Percentiles rank a stretch among this genome's conserved stretches.
These are phyloP conservation scores for Oncorhynchus masou DNA, from an alignment of 2,113 vertebrate genomes.

Conservation along the genomic window DNA sequence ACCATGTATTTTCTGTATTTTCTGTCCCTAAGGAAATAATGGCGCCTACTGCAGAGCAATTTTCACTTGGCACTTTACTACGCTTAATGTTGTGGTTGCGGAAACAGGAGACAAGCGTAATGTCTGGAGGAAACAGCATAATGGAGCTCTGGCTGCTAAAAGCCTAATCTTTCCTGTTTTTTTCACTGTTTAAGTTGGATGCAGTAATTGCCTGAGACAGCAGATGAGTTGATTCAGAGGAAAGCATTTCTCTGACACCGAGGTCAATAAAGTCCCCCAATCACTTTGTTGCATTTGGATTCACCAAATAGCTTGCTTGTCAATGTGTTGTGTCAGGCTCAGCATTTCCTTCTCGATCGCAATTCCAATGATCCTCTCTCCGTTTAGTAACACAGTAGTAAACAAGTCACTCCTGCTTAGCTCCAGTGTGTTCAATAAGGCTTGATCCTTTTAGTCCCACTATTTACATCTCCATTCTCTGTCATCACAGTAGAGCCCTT, in stretches of 20 bases:
- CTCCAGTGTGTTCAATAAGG: neutral
- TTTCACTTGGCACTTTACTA: neutral
- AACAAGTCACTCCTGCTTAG: neutral
- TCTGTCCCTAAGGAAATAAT: neutral
- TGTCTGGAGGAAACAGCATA: constrained; percentile 37
- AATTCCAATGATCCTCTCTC: neutral
- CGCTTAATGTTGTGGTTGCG: constrained; percentile 10
- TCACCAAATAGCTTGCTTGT: neutral
- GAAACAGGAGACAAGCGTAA: constrained; percentile 25
- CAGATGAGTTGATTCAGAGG: constrained; percentile 56
- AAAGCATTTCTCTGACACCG: constrained; percentile 37
- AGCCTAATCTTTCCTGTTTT: constrained; percentile 41
- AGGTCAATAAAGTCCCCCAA: constrained; percentile 50
- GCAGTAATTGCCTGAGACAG: constrained; percentile 52
- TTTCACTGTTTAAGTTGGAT: constrained; percentile 52
- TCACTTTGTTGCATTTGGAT: neutral
- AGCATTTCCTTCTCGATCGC: constrained; percentile 30
- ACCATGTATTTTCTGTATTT: neutral
- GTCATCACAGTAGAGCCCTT: neutral
- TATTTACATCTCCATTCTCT: neutral
- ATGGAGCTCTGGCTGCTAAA: constrained; percentile 31
- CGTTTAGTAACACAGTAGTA: neutral
- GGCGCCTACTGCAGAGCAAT: neutral
- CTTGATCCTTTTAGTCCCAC: neutral
- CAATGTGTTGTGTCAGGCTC: constrained; percentile 17